Conservation (phyloP, 1,140 invertebrate species). For the Neotoxoptera formosana region DNA sequence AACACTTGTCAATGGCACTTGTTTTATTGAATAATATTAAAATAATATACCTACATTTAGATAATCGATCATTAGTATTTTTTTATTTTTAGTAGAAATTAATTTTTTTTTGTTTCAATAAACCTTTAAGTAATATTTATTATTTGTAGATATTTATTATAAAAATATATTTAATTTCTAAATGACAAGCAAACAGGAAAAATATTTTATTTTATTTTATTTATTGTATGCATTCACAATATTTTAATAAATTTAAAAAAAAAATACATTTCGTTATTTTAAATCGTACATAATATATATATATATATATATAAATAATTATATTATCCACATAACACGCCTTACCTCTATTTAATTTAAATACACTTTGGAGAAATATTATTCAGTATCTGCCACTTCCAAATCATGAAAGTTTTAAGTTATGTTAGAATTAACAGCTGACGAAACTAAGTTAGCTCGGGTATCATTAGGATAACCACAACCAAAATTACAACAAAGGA, state of each 20-base stretch:
- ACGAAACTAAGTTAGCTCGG: not conserved
- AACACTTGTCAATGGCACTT: no score
- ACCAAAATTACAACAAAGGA: not conserved
- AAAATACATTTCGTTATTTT: not conserved
- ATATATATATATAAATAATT: not conserved
- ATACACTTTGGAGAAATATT: not conserved
- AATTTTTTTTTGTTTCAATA: no score
- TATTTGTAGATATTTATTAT: no score
- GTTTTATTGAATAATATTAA: no score
- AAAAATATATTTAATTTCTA: not conserved
- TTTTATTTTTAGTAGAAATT: no score
- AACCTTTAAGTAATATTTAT: no score
- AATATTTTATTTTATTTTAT: not conserved
- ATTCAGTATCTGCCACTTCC: not conserved
- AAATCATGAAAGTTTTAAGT: not conserved
- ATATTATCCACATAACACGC: not conserved
- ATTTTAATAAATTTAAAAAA: not conserved
- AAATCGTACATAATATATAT: not conserved
- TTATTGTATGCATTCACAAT: not conserved
- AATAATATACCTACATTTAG: no score
- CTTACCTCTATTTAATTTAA: not conserved
- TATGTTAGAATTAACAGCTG: not conserved
- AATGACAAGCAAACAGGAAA: not conserved
- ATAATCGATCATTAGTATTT: no score
- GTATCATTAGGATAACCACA: not conserved